Base-by-base conservation (phyloP, 92 coral and sea anemone genomes). In the Montipora capitata region DNA sequence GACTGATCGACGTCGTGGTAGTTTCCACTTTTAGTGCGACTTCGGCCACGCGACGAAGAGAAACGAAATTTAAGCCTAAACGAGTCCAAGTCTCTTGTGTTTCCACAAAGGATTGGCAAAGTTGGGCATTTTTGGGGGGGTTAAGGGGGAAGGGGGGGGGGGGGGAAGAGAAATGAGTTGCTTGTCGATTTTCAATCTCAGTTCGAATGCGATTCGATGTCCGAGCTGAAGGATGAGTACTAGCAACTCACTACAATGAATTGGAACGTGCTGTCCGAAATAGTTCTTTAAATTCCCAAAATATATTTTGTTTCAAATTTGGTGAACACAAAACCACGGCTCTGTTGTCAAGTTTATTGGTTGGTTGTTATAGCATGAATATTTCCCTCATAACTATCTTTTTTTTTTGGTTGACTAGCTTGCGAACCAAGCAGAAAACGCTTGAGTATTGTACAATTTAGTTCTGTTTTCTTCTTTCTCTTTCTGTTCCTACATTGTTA, bases 1-100 rank as follows among this genome's bases (percentile, higher is more conserved):
- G 65, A 81, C 40, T n/a, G 72, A 44, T 35, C 51, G 85, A 56
- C 68, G 80, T 58, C 58, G 70, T 48, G 63, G 71, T 69, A 17
- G 86, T 48, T 35, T 59, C 87, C 15, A 72, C 77, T 8, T 3
- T 81, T 27, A 27, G 35, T 27, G 35, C 35, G 35, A 27, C 35
- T 38, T 68, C 51, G 8, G 40, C 76, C 83, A 11, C 62, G 40
- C 57, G 20, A 20, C 38, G 77, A 61, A 69, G 35, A 40, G 74
- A 72, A 51, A 18, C 17, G 39, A 44, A 9, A 7, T 15, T 69
- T 40, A 9, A 13, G 74, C 51, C 15, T 4, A 14, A 12, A 3
- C 20, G 7, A 45, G 27, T 45, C 59, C 43, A 59, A 73, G 40
- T 73, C 40, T 12, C 72, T 38, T 48, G 5, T 3, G 12, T 44